These are phyloP conservation scores for Aphyosemion australe DNA, from an alignment of 2,113 vertebrate genomes.

Conservation along the genomic window DNA sequence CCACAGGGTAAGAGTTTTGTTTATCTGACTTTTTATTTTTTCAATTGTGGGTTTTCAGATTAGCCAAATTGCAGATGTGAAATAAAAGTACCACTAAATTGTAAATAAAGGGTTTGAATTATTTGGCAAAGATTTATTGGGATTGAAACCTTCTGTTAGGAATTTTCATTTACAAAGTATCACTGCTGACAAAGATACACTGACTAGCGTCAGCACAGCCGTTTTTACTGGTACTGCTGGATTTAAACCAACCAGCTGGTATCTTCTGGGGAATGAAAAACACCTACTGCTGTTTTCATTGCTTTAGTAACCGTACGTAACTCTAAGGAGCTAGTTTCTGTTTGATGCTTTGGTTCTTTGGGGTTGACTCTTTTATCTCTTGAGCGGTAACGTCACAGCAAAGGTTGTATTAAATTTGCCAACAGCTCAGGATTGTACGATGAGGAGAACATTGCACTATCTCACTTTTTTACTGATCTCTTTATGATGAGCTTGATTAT, in stretches of 20 bases:
- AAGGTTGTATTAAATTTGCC: conserved; percentile 73
- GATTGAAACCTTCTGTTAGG: conserved; percentile 1
- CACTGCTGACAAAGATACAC: neutral
- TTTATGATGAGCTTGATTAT: conserved; percentile 61
- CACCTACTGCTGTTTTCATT: conserved; percentile 2
- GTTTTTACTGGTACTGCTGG: neutral
- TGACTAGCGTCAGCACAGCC: conserved; percentile 8
- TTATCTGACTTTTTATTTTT: conserved; percentile 2
- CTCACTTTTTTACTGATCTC: conserved; percentile 56
- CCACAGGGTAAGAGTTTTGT: conserved; percentile 88
- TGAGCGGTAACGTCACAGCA: conserved; percentile 99
- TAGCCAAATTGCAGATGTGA: neutral
- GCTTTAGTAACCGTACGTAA: conserved; percentile 37
- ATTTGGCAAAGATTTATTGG: neutral
- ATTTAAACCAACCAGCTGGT: conserved; percentile 10
- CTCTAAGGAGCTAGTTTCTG: conserved; percentile 36
- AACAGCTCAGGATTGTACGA: conserved; percentile 69
- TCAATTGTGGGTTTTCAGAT: neutral
- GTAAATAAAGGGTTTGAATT: neutral
- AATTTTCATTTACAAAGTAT: conserved; percentile 9
- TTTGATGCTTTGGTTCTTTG: conserved; percentile 74
- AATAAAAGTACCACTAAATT: neutral
- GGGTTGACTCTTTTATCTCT: conserved; percentile 99
- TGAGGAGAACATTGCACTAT: conserved; percentile 60
- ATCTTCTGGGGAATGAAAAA: conserved; percentile 3